These are phyloP conservation scores for Polypedilum vanderplanki DNA, from an alignment of 1,140 invertebrate genomes.

Conservation along the genomic window DNA sequence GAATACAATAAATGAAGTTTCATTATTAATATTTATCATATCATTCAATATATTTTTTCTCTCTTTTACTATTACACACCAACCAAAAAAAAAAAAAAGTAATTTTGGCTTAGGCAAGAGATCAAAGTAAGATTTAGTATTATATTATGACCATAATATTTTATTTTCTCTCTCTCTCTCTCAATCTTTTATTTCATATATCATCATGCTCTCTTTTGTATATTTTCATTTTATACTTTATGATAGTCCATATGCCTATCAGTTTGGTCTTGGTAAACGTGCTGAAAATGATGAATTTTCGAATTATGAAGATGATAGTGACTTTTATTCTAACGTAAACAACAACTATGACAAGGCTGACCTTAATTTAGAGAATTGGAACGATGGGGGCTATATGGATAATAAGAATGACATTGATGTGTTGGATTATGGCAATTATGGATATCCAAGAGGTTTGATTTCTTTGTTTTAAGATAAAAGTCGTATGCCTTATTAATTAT, in stretches of 20 bases:
- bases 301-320: slow-evolving; percentile 22
- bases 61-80: not conserved
- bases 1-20: too few relatives aligned
- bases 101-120: slow-evolving; percentile 43
- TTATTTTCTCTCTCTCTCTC: too few relatives aligned
- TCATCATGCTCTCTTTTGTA: not conserved
- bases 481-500: not conserved
- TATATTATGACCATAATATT: not conserved
- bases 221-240: not conserved
- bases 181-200: not conserved
- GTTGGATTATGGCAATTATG: not conserved
- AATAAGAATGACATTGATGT: slow-evolving; percentile 22
- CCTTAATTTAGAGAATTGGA: not conserved
- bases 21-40: not conserved
- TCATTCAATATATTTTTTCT: not conserved
- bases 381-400: not conserved
- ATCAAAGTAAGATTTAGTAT: slow-evolving; percentile 32
- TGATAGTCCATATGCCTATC: slow-evolving; percentile 9
- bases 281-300: slow-evolving; percentile 1
- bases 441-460: not conserved
- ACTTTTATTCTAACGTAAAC: not conserved
- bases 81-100: too few relatives aligned
- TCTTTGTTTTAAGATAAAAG: not conserved
- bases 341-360: not conserved
- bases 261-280: slow-evolving; percentile 24